Evolutionary conservation across 2,888 invertebrate species (phyloP).

Genomic region (Ceramica pisi): DNA sequence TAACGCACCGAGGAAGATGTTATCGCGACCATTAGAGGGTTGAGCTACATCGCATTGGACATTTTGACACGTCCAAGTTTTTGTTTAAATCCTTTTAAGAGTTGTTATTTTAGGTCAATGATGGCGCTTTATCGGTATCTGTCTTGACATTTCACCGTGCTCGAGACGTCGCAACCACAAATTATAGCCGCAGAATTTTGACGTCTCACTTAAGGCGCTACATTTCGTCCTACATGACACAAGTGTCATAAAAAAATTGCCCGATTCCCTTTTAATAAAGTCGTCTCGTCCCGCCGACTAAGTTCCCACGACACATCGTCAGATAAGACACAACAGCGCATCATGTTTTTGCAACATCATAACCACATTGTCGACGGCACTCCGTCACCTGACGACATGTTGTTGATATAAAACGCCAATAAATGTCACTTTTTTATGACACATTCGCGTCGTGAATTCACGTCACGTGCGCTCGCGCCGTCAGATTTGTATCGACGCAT

Average conservation of each 20-base stretch:
- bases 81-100: slow-evolving; percentile 76
- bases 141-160: slow-evolving; percentile 64
- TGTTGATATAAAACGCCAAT: slow-evolving; percentile 90
- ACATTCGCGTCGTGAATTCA: slow-evolving; percentile 82
- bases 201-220: slow-evolving; percentile 52
- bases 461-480: slow-evolving; percentile 86
- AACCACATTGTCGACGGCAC: slow-evolving; percentile 82
- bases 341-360: slow-evolving; percentile 87
- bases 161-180: slow-evolving; percentile 57
- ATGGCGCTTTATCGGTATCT: slow-evolving; percentile 71
- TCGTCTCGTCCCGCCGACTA: slow-evolving; percentile 71
- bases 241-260: slow-evolving; percentile 58
- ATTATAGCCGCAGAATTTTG: slow-evolving; percentile 64
- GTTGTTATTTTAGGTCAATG: slow-evolving; percentile 83
- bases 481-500: slow-evolving; percentile 86
- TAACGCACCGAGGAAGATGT: slow-evolving; percentile 87
- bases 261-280: slow-evolving; percentile 74
- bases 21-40: slow-evolving; percentile 88
- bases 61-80: slow-evolving; percentile 87
- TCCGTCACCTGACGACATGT: slow-evolving; percentile 85
- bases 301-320: slow-evolving; percentile 83
- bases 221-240: slow-evolving; percentile 54
- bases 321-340: slow-evolving; percentile 79
- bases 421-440: slow-evolving; percentile 91
- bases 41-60: slow-evolving; percentile 82